Conservation (phyloP, 2,797 vertebrate species). For the Cetoscarus ocellatus region DNA sequence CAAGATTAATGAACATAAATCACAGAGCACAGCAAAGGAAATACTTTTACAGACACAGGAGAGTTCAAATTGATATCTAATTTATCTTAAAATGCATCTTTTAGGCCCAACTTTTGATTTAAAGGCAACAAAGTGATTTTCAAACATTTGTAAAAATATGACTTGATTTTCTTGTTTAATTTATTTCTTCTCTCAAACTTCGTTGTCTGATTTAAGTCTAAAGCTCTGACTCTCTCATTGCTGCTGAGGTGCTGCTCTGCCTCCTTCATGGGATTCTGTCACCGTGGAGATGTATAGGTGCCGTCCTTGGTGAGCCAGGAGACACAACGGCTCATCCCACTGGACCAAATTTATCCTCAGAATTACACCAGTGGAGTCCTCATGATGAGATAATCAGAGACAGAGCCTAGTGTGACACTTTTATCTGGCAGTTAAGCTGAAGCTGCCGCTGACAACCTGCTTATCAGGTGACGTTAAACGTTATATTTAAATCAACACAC, state of each 20-base stretch:
- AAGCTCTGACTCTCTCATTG: slow-evolving; percentile 11
- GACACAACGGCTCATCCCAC: slow-evolving; percentile 55
- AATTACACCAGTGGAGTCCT: slow-evolving; percentile 45
- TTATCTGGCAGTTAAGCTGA: not conserved
- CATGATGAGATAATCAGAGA: slow-evolving; percentile 60
- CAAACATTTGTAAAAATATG: too few species aligned
- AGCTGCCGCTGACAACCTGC: not conserved
- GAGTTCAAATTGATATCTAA: not conserved
- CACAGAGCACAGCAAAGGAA: slow-evolving; percentile 17
- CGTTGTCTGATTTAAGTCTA: not conserved
- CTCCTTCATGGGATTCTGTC: slow-evolving; percentile 79
- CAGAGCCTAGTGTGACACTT: slow-evolving; percentile 22
- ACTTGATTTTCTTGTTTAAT: not conserved
- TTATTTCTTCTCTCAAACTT: not conserved
- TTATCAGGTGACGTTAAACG: too few species aligned
- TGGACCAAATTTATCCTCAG: slow-evolving; percentile 55
- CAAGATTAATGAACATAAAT: slow-evolving; percentile 36
- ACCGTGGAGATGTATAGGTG: slow-evolving; percentile 71
- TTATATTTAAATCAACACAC: too few species aligned
- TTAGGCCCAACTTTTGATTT: too few species aligned
- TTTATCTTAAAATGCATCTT: not conserved
- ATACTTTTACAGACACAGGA: slow-evolving; percentile 1
- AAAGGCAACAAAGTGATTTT: too few species aligned
- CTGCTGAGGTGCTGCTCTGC: slow-evolving; percentile 36
- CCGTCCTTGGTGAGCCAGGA: slow-evolving; percentile 45